Conservation (phyloP, 2,113 vertebrate species). For the Tachycineta bicolor region DNA sequence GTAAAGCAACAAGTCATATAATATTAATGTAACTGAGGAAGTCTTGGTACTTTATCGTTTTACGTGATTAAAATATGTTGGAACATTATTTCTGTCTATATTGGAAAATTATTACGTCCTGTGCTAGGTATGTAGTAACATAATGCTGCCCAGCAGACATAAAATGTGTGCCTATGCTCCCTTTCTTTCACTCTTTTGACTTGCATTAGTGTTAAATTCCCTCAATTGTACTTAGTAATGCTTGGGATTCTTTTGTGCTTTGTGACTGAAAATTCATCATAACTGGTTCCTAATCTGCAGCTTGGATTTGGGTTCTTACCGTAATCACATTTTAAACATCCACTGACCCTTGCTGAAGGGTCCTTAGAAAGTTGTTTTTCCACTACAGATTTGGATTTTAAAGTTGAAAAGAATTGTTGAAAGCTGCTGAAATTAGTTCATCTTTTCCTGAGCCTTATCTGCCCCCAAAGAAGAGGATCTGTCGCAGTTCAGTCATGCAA, state of each 20-base stretch:
- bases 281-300: slow-evolving; percentile 38
- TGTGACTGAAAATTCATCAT: slow-evolving; percentile 39
- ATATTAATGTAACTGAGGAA: neutral
- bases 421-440: slow-evolving; percentile 20
- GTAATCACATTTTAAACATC: slow-evolving; percentile 55
- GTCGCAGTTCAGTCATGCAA: neutral
- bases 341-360: neutral
- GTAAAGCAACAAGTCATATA: neutral
- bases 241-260: slow-evolving; percentile 58
- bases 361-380: slow-evolving; percentile 11
- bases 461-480: neutral
- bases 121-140: neutral
- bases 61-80: neutral
- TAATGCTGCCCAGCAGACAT: slow-evolving; percentile 4
- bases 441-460: neutral
- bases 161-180: neutral
- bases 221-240: slow-evolving; percentile 41
- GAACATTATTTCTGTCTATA: neutral
- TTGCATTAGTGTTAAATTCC: slow-evolving; percentile 63
- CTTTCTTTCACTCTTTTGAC: neutral
- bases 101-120: neutral
- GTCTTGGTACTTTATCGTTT: neutral
- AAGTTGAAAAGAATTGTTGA: neutral
- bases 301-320: slow-evolving; percentile 57
- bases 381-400: slow-evolving; percentile 8